phyloP scores from a whole-genome alignment of 2,797 vertebrate species.

The Molothrus aeneus region DNA sequence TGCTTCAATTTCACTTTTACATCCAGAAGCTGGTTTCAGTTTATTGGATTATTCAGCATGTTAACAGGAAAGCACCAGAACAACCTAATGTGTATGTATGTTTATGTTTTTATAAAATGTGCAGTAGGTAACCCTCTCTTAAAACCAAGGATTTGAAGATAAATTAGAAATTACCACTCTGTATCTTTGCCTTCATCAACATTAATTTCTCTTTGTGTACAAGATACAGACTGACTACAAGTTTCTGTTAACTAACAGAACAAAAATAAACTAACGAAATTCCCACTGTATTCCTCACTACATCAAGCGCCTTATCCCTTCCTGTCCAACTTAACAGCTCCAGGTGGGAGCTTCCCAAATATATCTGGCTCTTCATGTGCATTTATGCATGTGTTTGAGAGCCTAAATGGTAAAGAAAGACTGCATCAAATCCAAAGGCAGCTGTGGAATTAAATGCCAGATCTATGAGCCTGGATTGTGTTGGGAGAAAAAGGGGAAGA shows the following conservation, averaged over 20 bases:
- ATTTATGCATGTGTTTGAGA: not conserved
- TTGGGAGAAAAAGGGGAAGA: not conserved
- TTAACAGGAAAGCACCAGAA: not conserved
- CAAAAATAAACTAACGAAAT: not conserved
- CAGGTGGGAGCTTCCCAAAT: not conserved
- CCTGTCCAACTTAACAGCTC: not conserved
- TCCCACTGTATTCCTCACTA: not conserved
- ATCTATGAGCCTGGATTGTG: not conserved
- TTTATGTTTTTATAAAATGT: not conserved
- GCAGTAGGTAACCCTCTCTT: not conserved
- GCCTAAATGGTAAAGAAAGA: not conserved
- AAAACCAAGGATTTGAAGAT: not conserved
- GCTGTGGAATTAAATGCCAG: not conserved
- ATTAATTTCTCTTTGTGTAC: not conserved
- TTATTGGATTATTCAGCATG: not conserved
- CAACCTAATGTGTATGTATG: not conserved
- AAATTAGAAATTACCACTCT: not conserved
- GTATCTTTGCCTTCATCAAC: not conserved
- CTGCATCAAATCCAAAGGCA: not conserved
- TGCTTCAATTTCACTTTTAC: not conserved
- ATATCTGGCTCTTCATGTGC: not conserved
- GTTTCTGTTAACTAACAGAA: not conserved
- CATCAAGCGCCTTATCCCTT: not conserved
- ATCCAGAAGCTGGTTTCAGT: not conserved
- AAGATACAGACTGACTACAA: not conserved